Base-by-base conservation (phyloP, 2,888 invertebrate species). In the Eumacrocentrus americanus region DNA sequence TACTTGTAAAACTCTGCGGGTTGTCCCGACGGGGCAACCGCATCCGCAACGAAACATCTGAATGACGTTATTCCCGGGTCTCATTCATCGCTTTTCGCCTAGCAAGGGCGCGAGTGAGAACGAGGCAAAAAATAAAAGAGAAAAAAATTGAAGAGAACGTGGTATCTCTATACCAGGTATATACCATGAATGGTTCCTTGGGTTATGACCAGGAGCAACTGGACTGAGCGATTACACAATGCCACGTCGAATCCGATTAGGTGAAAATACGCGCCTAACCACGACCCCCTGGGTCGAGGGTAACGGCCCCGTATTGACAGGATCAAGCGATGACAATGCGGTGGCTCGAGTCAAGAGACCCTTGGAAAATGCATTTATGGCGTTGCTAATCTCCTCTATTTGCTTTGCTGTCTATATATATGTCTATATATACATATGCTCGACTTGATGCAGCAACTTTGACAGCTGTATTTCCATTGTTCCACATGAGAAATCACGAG, bases 1-100 rank as follows among this genome's bases (percentile, higher is more conserved):
- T 73, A 73, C 77, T 77, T 80, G 80, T 79, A 79, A 79, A 79
- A 76, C 80, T 79, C 80, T 74, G 78, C 80, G 80, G 80, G 80
- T 72, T 68, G 74, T 72, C 71, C 67, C 60, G 60, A 53, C 62
- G 54, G 61, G 52, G 44, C 59, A 53, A 62, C 58, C 59, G 60
- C 58, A 59, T 60, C 58, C 52, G 54, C 62, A 56, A 54, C 47
- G 55, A 69, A 68, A 68, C 67, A 47, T 67, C 64, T 76, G 73
- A 76, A 77, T 76, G 74, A 76, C 75, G 71, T 75, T 72, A 73
- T 72, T 75, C 71, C 70, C 68, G 56, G 72, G 69, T 67, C 66
- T 72, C 75, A 74, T 76, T 74, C 75, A 74, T 71, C 66, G 64
- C n/a, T n/a, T n/a, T n/a, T n/a, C n/a, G n/a, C n/a, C n/a, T n/a